Evolutionary conservation across 1,140 invertebrate species (phyloP), one percentile per base, ranked within the genome.

Genomic region (Drosophila watanabei): DNA sequence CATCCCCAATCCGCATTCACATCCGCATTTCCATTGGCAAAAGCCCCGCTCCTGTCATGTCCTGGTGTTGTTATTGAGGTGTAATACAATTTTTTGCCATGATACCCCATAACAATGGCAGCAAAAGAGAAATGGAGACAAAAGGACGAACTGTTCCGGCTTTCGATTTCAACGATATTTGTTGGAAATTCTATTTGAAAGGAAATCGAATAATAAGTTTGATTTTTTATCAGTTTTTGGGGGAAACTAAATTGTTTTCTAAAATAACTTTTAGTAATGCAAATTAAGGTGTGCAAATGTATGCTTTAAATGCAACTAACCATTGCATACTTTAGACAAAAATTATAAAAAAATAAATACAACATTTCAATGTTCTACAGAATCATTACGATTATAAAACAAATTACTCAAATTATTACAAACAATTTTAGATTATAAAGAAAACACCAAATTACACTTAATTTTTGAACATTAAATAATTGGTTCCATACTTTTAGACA

Each of bases 51-150:
- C 54, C 35, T 57, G 71, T 77, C 91, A 80, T 92, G 91, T 92
- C 85, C 88, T 92, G 87, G 80, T 91, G 79, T 92, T 92, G 87
- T 92, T 92, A 92, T 92, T 92, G 82, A 92, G 91, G 91, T 92
- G 91, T 92, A 92, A 92, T 92, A 92, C 91, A 92, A 92, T 92
- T 92, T 92, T 81, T 80, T 92, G 80, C 87, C 83, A 90, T 82
- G 82, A 91, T 90, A 87, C 82, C 77, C 82, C 87, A 73, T 79
- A 86, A 86, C 85, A 89, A 82, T 79, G 80, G 65, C 51, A 24
- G 45, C 56, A 57, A 61, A 45, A 33, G 28, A 60, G 65, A 56
- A 52, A 68, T 10, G 30, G 45, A 52, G 39, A 48, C 37, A 58
- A 41, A 41, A 32, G 8, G 24, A 14, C 8, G n/a, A n/a, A n/a